phyloP scores from a whole-genome alignment of 2,113 vertebrate genomes.

The Smithornis capensis region DNA sequence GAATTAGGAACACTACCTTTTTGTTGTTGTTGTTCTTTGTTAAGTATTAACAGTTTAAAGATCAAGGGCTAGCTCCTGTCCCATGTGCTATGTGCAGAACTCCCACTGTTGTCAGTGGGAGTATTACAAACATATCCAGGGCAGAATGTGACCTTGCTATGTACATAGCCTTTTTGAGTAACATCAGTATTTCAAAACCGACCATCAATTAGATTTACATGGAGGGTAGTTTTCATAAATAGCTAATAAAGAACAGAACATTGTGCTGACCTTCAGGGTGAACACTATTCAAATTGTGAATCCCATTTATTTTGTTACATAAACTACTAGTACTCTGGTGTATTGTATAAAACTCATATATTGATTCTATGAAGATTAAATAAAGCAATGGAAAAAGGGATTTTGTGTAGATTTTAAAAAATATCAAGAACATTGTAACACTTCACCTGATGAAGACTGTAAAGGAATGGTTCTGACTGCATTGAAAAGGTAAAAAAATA shows the following conservation, averaged over 20 bases:
- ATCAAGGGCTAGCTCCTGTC: constrained; percentile 10
- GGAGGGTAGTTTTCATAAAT: not conserved
- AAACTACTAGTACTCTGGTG: not conserved
- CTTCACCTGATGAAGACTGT: not conserved
- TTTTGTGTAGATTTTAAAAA: not conserved
- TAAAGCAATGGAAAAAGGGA: not conserved
- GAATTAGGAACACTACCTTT: not conserved
- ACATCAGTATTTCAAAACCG: constrained; percentile 2
- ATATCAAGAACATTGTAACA: not conserved
- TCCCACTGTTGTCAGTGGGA: constrained; percentile 43
- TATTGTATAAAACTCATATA: not conserved
- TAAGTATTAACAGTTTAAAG: constrained; percentile 22
- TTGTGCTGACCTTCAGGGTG: not conserved
- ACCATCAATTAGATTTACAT: constrained; percentile 30
- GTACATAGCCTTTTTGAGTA: not conserved
- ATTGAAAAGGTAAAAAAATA: not conserved
- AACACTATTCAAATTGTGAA: not conserved
- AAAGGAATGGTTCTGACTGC: not conserved
- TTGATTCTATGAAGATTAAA: not conserved
- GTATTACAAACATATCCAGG: not conserved
- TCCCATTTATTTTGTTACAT: not conserved
- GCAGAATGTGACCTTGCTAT: constrained; percentile 28
- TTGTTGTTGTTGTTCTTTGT: not conserved
- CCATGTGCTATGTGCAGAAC: not conserved
- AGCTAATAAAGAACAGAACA: not conserved